These are phyloP conservation scores for Drosophila melanica DNA, from an alignment of 1,140 invertebrate genomes.

Conservation along the genomic window DNA sequence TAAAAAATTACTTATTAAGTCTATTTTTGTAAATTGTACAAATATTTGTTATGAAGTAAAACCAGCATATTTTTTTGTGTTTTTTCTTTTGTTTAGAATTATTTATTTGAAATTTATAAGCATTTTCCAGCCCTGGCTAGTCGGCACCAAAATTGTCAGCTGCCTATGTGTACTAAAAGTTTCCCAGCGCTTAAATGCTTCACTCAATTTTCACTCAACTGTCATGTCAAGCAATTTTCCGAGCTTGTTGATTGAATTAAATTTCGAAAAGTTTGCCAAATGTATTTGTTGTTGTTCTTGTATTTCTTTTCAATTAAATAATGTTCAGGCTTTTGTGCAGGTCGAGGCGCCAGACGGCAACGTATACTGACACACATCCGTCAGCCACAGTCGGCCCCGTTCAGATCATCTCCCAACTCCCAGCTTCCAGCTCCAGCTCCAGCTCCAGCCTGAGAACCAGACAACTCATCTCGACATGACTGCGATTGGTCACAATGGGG, in stretches of 20 bases:
- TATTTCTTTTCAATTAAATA: conserved; percentile 71
- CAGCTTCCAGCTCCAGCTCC: background rate
- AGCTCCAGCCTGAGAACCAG: conserved; percentile 11
- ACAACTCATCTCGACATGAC: conserved; percentile 20
- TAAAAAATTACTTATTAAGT: background rate
- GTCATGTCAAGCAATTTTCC: conserved; percentile 40
- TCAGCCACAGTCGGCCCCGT: conserved; percentile 35
- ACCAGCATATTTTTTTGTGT: no score
- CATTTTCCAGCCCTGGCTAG: conserved; percentile 1
- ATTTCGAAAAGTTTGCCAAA: conserved; percentile 60
- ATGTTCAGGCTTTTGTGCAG: conserved; percentile 32
- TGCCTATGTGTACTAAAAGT: conserved; percentile 28
- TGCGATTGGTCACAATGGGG: conserved; percentile 21
- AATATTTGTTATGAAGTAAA: background rate
- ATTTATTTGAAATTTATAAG: background rate
- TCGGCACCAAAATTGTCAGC: conserved; percentile 14
- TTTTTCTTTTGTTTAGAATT: no score
- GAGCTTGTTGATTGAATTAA: conserved; percentile 62
- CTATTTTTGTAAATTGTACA: no score
- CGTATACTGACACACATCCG: conserved; percentile 54
- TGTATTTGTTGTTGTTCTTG: conserved; percentile 41
- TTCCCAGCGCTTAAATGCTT: conserved; percentile 28
- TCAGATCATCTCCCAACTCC: background rate
- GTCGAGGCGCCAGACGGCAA: conserved; percentile 27
- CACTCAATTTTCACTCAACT: conserved; percentile 50